Evolutionary conservation across 2,888 invertebrate species (phyloP), one percentile per base, ranked within the genome.

Genomic region (Villa cingulata): DNA sequence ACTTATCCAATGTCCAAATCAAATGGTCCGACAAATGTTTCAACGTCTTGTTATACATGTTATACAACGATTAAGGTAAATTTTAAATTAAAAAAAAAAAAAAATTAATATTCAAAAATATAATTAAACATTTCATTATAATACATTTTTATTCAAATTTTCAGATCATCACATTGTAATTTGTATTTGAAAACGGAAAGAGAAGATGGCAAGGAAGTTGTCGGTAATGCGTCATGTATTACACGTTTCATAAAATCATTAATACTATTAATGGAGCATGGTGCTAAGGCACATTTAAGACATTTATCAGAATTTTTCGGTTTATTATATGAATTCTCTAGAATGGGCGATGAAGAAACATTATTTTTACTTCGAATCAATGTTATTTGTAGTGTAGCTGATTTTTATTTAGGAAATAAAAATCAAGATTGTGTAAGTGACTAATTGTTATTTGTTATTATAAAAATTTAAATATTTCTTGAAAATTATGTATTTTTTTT

Each of bases 21-120:
- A 94, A 70, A 91, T 92, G 83, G 92, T 94, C 50, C 77, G 92
- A 55, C 92, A 92, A 72, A 92, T 95, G 90, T 94, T 94, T 72
- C 92, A 92, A 70, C 78, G 94, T 60, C 77, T 95, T 58, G 87
- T 91, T 62, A 88, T 94, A 67, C 94, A 94, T 68, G 94, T 94
- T 53, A 90, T 95, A 69, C 88, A 88, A 67, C 81, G 89, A 64
- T 73, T 94, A 56, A 81, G 83, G 82, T 82, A 68, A 62, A 58
- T 58, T n/a, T 46, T 20, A 45, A 43, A 29, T 37, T 42, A 44
- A 27, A 46, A 32, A 34, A 32, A n/a, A n/a, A n/a, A n/a, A n/a
- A n/a, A n/a, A n/a, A n/a, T n/a, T n/a, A n/a, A n/a, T n/a, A n/a
- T n/a, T n/a, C n/a, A n/a, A n/a, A n/a, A n/a, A n/a, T n/a, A 18